These are phyloP conservation scores for Acronicta leporina DNA, from an alignment of 2,888 invertebrate genomes.

Conservation along the genomic window DNA sequence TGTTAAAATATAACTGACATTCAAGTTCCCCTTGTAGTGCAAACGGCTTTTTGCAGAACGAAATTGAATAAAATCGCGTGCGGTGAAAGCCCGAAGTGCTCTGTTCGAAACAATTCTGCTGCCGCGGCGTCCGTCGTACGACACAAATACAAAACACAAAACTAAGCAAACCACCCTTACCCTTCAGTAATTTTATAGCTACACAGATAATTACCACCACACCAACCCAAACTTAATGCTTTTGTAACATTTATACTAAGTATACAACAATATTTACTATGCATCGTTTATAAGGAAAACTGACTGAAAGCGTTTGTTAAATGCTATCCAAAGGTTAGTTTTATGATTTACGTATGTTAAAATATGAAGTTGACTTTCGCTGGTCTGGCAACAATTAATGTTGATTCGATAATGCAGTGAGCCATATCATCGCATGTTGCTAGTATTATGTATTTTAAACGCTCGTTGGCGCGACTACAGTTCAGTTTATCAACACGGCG, in stretches of 20 bases:
- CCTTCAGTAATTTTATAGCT: constrained; percentile 29
- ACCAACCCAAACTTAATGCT: constrained; percentile 33
- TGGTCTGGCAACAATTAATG: constrained; percentile 10
- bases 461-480: constrained; percentile 56
- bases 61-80: constrained; percentile 58
- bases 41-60: constrained; percentile 43
- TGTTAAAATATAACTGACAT: constrained; percentile 32
- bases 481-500: constrained; percentile 67
- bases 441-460: constrained; percentile 42
- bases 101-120: constrained; percentile 46
- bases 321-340: constrained; percentile 16
- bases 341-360: constrained; percentile 3
- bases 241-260: constrained; percentile 26
- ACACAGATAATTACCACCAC: constrained; percentile 34
- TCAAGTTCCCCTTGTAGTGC: constrained; percentile 30
- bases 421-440: constrained; percentile 24
- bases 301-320: constrained; percentile 39
- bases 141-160: constrained; percentile 39
- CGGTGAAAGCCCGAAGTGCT: constrained; percentile 43
- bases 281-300: constrained; percentile 33
- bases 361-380: constrained; percentile 5
- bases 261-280: constrained; percentile 40
- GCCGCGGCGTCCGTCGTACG: constrained; percentile 28
- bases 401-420: constrained; percentile 29
- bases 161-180: constrained; percentile 31